Conservation (phyloP, 2,888 invertebrate species). For the Tetrapedia diversipes region DNA sequence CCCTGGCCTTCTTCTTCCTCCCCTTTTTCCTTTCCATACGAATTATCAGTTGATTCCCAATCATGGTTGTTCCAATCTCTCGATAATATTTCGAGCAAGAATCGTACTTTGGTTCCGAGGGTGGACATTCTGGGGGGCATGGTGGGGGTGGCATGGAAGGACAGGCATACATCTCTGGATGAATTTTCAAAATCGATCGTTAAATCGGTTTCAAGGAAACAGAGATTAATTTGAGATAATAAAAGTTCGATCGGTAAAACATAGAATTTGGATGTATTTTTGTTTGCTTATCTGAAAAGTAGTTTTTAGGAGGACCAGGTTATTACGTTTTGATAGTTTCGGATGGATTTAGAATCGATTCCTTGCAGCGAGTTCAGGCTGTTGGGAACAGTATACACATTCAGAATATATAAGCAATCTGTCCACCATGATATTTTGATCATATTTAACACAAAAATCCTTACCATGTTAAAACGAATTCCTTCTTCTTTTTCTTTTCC, state of each 20-base stretch:
- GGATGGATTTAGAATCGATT: conserved; percentile 34
- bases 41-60: conserved; percentile 68
- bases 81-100: conserved; percentile 83
- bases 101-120: conserved; percentile 3
- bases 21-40: conserved; percentile 53
- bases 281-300: background rate
- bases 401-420: conserved; percentile 15
- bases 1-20: conserved; percentile 72
- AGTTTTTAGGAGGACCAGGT: conserved; percentile 1
- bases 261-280: conserved; percentile 21
- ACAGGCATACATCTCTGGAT: conserved; percentile 36
- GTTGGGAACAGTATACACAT: background rate
- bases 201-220: background rate
- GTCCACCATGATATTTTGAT: conserved; percentile 35
- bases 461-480: background rate
- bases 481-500: conserved; percentile 9
- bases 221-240: background rate
- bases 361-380: background rate
- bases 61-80: conserved; percentile 82
- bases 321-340: background rate
- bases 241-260: background rate
- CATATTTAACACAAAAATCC: background rate
- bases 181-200: background rate
- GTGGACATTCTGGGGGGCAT: conserved; percentile 21
- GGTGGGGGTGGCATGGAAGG: conserved; percentile 33